Evolutionary conservation across 2,888 invertebrate genomes (phyloP), one percentile per base, ranked within the genome.

Genomic region (Epinotia demarniana): DNA sequence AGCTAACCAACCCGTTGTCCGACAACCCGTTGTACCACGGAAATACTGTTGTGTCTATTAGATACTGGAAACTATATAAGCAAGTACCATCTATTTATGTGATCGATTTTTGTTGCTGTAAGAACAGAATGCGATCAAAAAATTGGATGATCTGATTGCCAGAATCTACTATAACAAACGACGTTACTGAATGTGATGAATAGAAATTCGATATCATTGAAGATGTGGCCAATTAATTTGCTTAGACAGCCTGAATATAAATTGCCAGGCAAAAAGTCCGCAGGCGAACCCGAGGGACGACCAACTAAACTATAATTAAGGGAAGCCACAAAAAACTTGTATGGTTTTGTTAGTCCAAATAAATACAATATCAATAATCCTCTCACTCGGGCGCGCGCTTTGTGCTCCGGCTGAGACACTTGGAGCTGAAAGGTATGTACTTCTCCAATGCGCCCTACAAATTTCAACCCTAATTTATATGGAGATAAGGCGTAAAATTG

Each of bases 301-400:
- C 57, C 0, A 23, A 27, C 46, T 58, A 60, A 69, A 69, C 69
- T 60, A 69, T 69, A 55, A 53, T 53, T 58, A 70, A 75, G 60
- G 70, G 75, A 75, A 71, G 75, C 75, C 70, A 19, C 63, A 70
- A 70, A 60, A 63, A 53, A 60, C 63, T 46, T 39, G 64, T 60
- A 73, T 53, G 60, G 60, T 67, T 73, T 66, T 64, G 70, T 75
- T 70, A 70, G 64, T 64, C 53, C 64, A 75, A 71, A 66, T 75
- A 75, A 75, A 75, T 75, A 66, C 66, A 66, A 75, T 75, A 75
- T 75, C 66, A 71, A 75, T 75, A 75, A 75, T 75, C 75, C 70
- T 55, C 60, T 60, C 66, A 57, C 62, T 53, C 64, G 70, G 53
- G 62, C 53, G 64, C 43, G 53, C 43, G 16, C 64, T 69, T 75